Conservation (phyloP, 64 coral and sea anemone genomes). For the Pocillopora damicornis region DNA sequence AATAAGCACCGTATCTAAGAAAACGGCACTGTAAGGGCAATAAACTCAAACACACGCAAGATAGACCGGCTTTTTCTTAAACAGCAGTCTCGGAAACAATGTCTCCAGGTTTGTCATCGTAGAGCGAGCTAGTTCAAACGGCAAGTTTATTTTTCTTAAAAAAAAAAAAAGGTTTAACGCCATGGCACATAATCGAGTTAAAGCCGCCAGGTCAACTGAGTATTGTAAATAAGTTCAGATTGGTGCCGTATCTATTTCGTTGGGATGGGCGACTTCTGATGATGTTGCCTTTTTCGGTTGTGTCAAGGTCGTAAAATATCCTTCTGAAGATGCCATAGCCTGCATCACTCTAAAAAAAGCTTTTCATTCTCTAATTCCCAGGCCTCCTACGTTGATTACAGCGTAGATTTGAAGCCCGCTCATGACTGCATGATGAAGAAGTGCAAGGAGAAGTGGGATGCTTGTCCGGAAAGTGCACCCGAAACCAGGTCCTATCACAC, state of each 20-base stretch:
- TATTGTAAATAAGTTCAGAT: no score
- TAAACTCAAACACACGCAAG: not conserved
- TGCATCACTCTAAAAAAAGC: not conserved
- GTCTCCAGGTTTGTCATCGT: not conserved
- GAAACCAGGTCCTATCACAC: not conserved
- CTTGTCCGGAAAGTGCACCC: not conserved
- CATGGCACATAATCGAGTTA: not conserved
- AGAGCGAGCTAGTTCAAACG: not conserved
- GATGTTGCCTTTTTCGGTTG: not conserved
- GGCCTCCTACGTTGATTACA: conserved; percentile 5
- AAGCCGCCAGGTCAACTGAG: no score
- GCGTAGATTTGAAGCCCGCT: conserved; percentile 17
- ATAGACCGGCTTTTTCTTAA: not conserved
- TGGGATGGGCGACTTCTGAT: not conserved
- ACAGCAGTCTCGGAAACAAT: not conserved
- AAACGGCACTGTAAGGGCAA: not conserved
- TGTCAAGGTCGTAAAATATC: not conserved
- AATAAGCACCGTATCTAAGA: not conserved
- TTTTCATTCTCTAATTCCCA: not conserved
- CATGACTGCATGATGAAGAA: conserved; percentile 31
- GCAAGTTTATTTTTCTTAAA: not conserved
- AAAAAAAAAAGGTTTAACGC: not conserved
- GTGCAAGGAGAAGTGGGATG: conserved; percentile 23
- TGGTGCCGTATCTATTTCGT: no score
- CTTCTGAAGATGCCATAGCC: not conserved